phyloP scores from a whole-genome alignment of 2,888 invertebrate species.

The Strigamia transsilvanica region DNA sequence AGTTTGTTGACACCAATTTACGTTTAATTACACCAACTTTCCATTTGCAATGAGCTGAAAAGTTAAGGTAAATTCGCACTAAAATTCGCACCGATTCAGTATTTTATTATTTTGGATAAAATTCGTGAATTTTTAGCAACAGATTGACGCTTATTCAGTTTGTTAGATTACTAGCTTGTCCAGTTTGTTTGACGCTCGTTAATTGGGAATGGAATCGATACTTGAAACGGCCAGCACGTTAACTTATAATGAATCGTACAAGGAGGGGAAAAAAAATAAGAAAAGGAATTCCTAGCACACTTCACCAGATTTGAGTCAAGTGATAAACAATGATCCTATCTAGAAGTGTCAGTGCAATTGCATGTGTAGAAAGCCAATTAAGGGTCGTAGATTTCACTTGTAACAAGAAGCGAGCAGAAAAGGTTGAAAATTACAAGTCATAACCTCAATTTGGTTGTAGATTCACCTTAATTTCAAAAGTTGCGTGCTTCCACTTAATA shows the following conservation, averaged over 20 bases:
- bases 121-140: too few species aligned
- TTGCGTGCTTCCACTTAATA: conserved; percentile 19
- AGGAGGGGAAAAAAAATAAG: not conserved
- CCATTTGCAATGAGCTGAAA: not conserved
- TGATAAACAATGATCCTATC: conserved; percentile 41
- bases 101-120: too few species aligned
- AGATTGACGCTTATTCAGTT: too few species aligned
- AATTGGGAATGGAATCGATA: not conserved
- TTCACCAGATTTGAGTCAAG: conserved; percentile 18
- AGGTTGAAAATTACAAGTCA: conserved; percentile 36
- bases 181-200: not conserved
- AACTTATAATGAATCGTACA: conserved; percentile 4
- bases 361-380: conserved; percentile 48
- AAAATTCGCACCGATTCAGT: not conserved
- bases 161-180: too few species aligned
- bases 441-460: conserved; percentile 23
- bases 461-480: conserved; percentile 4
- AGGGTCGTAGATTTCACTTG: conserved; percentile 42
- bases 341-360: conserved; percentile 39
- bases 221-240: not conserved
- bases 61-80: not conserved
- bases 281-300: conserved; percentile 40
- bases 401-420: conserved; percentile 40
- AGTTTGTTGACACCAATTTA: conserved; percentile 19
- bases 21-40: not conserved